A percentile compares a stretch with the other conserved stretches of the same genome.
These are phyloP conservation scores for Pelmatolapia mariae DNA, from an alignment of 2,113 vertebrate species.

Conservation along the genomic window DNA sequence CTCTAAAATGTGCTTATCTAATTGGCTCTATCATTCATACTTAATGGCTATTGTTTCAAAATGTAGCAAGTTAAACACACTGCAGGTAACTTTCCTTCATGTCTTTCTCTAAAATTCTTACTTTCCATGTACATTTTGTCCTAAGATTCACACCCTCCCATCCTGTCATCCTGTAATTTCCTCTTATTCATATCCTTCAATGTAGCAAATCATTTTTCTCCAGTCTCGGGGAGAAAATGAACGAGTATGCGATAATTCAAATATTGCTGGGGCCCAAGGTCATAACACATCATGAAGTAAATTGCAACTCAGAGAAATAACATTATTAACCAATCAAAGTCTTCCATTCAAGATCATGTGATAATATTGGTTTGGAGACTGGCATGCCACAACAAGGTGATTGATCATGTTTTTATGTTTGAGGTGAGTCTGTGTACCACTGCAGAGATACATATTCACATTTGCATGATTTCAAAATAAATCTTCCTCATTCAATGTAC, in stretches of 20 bases:
- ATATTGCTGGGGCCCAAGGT: neutral
- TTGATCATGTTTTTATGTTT: neutral
- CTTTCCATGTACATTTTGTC: neutral
- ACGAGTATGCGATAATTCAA: slow-evolving; percentile 15
- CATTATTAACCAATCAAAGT: neutral
- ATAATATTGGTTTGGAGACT: slow-evolving; percentile 11
- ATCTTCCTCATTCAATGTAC: neutral
- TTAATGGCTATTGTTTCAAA: neutral
- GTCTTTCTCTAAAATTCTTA: neutral
- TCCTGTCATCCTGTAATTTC: neutral
- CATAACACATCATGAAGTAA: slow-evolving; percentile 14
- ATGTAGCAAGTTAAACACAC: neutral
- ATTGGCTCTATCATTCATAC: slow-evolving; percentile 4
- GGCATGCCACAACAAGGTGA: neutral
- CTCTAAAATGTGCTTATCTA: neutral
- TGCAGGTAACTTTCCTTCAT: neutral
- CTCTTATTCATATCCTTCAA: neutral
- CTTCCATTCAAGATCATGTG: neutral
- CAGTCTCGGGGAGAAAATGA: neutral
- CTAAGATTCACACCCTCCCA: neutral
- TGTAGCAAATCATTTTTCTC: neutral
- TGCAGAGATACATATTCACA: neutral
- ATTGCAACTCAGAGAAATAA: slow-evolving; percentile 3
- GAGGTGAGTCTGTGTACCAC: neutral
- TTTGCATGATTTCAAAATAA: slow-evolving; percentile 2